Conservation (phyloP, 1,140 invertebrate genomes). For the Drosophila leontia region DNA sequence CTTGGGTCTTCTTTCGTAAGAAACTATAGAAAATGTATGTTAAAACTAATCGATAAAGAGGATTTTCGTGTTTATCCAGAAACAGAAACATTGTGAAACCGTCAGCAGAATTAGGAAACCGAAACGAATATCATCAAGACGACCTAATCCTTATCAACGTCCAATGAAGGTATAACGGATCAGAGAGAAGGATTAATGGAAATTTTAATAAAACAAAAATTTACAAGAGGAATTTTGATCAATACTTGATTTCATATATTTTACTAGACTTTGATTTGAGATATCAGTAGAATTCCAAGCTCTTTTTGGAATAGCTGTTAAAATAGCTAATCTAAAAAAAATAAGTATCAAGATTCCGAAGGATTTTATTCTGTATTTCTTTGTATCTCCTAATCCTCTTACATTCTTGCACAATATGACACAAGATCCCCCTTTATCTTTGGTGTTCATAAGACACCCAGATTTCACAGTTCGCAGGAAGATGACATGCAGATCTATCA, state of each 20-base stretch:
- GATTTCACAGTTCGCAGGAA: constrained; percentile 25
- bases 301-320: background rate
- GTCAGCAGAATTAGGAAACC: background rate
- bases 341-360: background rate
- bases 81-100: background rate
- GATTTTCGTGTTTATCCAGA: constrained; percentile 3
- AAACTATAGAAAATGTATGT: constrained; percentile 11
- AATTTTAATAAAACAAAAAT: background rate
- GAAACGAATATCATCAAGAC: background rate
- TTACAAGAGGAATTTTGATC: background rate
- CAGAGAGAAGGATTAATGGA: background rate
- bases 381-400: background rate
- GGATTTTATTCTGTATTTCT: background rate
- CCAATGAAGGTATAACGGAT: no score
- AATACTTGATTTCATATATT: background rate
- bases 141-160: no score
- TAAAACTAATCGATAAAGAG: constrained; percentile 1
- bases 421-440: constrained; percentile 1
- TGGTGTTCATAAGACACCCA: constrained; percentile 5
- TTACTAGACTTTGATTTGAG: background rate
- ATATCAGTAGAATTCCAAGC: background rate
- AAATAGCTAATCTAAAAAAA: background rate
- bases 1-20: constrained; percentile 3
- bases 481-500: constrained; percentile 23
- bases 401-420: background rate